Conservation (phyloP, 2,113 vertebrate genomes). For the Microtus ochrogaster region DNA sequence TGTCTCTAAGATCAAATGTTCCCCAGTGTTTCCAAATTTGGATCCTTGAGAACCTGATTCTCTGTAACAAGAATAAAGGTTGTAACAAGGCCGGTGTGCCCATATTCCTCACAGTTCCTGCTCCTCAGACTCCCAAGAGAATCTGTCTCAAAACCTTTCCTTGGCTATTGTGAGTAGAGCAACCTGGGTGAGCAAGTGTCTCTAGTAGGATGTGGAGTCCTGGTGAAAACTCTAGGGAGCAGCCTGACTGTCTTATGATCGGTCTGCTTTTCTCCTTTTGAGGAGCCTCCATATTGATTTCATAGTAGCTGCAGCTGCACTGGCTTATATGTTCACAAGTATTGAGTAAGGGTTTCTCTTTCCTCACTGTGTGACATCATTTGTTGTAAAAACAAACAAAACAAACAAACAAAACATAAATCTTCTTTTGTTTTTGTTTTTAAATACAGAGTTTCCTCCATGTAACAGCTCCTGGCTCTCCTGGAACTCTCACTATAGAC, state of each 20-base stretch:
- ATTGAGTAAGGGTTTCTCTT: neutral
- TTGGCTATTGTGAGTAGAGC: neutral
- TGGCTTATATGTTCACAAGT: neutral
- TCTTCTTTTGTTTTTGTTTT: too few species aligned
- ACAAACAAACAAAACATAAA: too few species aligned
- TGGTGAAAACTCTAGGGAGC: too few species aligned
- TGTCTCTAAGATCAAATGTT: neutral
- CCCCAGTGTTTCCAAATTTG: neutral
- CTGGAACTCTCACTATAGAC: too few species aligned
- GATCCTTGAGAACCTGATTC: neutral
- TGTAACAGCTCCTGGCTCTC: too few species aligned
- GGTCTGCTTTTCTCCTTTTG: neutral
- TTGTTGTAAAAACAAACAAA: neutral
- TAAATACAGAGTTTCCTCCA: too few species aligned
- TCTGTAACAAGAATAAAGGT: neutral
- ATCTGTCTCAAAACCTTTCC: neutral
- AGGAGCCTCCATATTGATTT: neutral
- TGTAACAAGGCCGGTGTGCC: too few species aligned
- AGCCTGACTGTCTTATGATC: neutral
- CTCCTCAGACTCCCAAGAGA: neutral
- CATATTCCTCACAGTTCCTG: neutral
- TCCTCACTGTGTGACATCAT: neutral
- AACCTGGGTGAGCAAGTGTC: neutral
- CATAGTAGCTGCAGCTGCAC: neutral
- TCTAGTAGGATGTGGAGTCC: neutral